Evolutionary conservation across 2,797 vertebrate species (phyloP).

Genomic region (Propithecus perrieri): DNA sequence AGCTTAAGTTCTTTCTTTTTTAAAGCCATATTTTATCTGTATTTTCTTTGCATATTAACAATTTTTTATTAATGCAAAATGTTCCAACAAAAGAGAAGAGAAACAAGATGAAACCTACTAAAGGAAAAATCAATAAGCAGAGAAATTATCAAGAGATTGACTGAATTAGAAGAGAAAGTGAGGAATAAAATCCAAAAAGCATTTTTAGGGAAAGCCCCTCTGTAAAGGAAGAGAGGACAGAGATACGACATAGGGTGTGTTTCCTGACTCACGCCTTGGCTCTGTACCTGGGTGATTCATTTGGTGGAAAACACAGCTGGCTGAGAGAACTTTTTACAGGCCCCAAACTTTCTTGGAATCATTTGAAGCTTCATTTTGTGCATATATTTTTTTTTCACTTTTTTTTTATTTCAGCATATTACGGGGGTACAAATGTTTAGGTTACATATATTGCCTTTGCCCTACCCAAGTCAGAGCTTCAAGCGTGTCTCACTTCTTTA

Average conservation of each 20-base stretch:
- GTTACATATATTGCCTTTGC: no score
- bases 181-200: constrained; percentile 19
- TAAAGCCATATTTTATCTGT: background rate
- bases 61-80: background rate
- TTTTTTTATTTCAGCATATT: background rate
- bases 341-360: constrained; percentile 30
- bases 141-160: constrained; percentile 1
- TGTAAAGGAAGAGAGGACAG: background rate
- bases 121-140: constrained; percentile 35
- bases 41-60: background rate
- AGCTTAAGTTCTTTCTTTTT: constrained; percentile 30
- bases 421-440: no score
- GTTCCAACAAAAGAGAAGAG: background rate
- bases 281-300: constrained; percentile 60
- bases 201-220: constrained; percentile 57
- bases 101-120: constrained; percentile 19
- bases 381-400: background rate
- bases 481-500: background rate
- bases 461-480: no score
- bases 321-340: constrained; percentile 37
- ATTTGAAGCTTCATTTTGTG: constrained; percentile 28
- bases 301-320: constrained; percentile 52
- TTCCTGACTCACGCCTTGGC: constrained; percentile 46
- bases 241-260: background rate
- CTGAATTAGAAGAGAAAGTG: constrained; percentile 1